Base-by-base conservation (phyloP, 1,140 invertebrate genomes). In the Drosophila malerkotliana region DNA sequence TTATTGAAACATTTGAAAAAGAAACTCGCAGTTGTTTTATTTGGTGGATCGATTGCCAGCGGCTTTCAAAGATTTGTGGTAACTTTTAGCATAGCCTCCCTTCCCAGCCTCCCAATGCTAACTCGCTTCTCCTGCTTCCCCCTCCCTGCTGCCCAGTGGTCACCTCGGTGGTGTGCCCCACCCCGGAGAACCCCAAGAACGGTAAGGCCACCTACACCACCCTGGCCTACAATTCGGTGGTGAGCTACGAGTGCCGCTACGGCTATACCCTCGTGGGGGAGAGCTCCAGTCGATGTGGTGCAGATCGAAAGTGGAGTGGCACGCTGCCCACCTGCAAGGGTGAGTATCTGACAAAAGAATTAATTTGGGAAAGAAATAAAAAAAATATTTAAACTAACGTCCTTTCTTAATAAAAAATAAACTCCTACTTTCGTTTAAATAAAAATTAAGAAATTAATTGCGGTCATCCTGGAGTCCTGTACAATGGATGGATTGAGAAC, bases 401-500 rank as follows among this genome's bases (percentile, higher is more conserved):
- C 1, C 18, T n/a, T n/a, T n/a, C n/a, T n/a, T n/a, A n/a, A n/a
- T 14, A 37, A 18, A 18, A 18, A 18, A 1, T 18, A 1, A 1
- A 18, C 18, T 18, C 1, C 18, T 18, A 18, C 1, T 1, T 18
- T 18, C 18, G 18, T 18, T 44, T 18, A n/a, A n/a, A 12, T 39
- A 39, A 14, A 18, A 45, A 28, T 28, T 7, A 52, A 91, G 98
- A 99, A 93, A 99, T 99, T 81, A 97, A 98, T 92, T 99, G 98
- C 92, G 97, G 97, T 1, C 95, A 96, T 76, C 97, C 98, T 0
- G 97, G 97, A 4, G 94, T 95, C 18, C 93, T 99, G 1, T 97
- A 96, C 93, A 99, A 99, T 91, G 98, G 98, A 6, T 99, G 98
- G 96, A 94, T 99, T 59, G 97, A 99, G 92, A 98, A 98, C 79